These are phyloP conservation scores for Cheilosia vernalis DNA, from an alignment of 2,888 invertebrate species.

Conservation along the genomic window DNA sequence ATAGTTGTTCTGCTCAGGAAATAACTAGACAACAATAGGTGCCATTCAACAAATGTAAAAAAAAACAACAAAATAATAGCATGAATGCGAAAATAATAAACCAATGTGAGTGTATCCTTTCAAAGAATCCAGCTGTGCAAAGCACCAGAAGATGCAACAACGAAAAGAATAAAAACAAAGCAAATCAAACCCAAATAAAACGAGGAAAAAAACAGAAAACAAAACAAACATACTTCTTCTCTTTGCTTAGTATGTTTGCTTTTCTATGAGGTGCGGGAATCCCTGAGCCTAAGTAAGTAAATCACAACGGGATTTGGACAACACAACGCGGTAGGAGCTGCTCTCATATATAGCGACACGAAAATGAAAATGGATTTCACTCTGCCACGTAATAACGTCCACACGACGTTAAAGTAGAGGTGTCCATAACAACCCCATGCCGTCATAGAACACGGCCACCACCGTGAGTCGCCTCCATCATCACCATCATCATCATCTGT, in stretches of 20 bases:
- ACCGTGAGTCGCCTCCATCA: no score
- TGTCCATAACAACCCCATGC: not conserved
- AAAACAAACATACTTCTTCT: not conserved
- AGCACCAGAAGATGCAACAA: slow-evolving; percentile 31
- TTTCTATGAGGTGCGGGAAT: slow-evolving; percentile 46
- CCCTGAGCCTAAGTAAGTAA: slow-evolving; percentile 64
- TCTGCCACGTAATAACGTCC: slow-evolving; percentile 13
- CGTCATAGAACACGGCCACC: not conserved
- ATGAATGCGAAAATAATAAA: slow-evolving; percentile 50
- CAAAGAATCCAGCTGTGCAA: slow-evolving; percentile 24
- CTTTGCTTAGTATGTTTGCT: slow-evolving; percentile 49
- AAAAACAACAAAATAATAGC: not conserved
- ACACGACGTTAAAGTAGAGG: not conserved
- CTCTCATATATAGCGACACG: slow-evolving; percentile 8
- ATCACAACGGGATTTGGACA: slow-evolving; percentile 44
- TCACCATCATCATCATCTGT: slow-evolving; percentile 40
- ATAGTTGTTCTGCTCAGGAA: slow-evolving; percentile 21
- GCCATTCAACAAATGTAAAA: slow-evolving; percentile 15
- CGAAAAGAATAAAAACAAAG: slow-evolving; percentile 28
- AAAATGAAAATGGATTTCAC: slow-evolving; percentile 12
- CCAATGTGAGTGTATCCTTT: slow-evolving; percentile 22
- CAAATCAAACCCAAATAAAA: slow-evolving; percentile 38
- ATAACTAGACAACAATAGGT: slow-evolving; percentile 40
- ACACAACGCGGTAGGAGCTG: slow-evolving; percentile 14
- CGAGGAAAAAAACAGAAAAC: slow-evolving; percentile 5